A percentile compares a stretch with the other conserved stretches of the same genome.
phyloP scores from a whole-genome alignment of 2,888 invertebrate species.

The Tetragonisca angustula region DNA sequence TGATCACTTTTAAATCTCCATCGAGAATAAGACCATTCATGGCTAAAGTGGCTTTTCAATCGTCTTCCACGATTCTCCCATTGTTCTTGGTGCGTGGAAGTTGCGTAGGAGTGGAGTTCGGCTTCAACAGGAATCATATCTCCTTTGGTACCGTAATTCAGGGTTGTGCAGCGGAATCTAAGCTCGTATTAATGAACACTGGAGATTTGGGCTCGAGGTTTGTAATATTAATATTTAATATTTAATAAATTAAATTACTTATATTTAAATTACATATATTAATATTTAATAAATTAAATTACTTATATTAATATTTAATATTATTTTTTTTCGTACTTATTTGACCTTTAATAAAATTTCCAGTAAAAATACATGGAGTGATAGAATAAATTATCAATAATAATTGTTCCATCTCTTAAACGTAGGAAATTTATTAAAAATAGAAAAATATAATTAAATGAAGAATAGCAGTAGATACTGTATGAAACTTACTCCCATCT shows the following conservation, averaged over 20 bases:
- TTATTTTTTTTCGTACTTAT: not conserved
- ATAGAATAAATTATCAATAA: not conserved
- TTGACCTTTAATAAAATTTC: not conserved
- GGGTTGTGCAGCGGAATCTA: slow-evolving; percentile 83
- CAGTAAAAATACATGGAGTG: not conserved
- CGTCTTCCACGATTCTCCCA: slow-evolving; percentile 84
- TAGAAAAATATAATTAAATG: not conserved
- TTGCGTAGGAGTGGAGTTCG: slow-evolving; percentile 85
- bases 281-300: not conserved
- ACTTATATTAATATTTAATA: not conserved
- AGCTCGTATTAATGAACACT: slow-evolving; percentile 85
- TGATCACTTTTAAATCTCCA: slow-evolving; percentile 81
- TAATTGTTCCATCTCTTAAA: not conserved
- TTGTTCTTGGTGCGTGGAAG: slow-evolving; percentile 85
- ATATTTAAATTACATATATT: too few species aligned
- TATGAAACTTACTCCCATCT: not conserved
- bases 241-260: too few species aligned
- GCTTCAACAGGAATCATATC: slow-evolving; percentile 84
- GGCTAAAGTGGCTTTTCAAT: slow-evolving; percentile 85
- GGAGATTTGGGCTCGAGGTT: slow-evolving; percentile 86
- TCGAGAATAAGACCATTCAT: slow-evolving; percentile 79
- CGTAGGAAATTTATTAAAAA: not conserved
- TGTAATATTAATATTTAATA: not conserved
- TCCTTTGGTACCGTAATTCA: slow-evolving; percentile 86
- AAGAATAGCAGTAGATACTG: not conserved